Conservation (phyloP, 2,888 invertebrate genomes). For the Eremobia ochroleuca region DNA sequence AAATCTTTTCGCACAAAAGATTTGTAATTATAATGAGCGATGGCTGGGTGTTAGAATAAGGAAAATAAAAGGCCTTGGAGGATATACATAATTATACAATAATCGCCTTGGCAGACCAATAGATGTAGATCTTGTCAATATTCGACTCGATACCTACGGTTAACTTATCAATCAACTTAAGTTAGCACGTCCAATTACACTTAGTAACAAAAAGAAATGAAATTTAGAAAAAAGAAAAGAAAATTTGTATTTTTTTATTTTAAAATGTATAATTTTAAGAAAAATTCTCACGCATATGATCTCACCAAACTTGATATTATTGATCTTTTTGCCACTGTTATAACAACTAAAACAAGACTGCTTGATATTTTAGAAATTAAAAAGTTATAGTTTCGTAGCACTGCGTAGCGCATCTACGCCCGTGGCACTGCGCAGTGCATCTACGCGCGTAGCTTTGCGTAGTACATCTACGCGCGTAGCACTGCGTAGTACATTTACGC, state of each 20-base stretch:
- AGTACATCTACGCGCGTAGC: neutral
- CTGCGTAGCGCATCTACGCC: neutral
- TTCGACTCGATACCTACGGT: neutral
- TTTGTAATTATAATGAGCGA: slow-evolving; percentile 21
- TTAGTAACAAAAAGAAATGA: neutral
- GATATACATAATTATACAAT: neutral
- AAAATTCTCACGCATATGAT: neutral
- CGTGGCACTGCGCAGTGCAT: neutral
- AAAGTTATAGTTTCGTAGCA: neutral
- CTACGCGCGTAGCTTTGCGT: neutral
- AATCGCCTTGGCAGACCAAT: neutral
- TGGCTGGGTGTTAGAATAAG: neutral
- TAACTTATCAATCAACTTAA: neutral
- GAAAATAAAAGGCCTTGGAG: slow-evolving; percentile 7
- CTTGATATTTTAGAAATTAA: neutral
- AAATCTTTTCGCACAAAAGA: slow-evolving; percentile 1
- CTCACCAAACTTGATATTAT: neutral
- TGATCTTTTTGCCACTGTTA: neutral
- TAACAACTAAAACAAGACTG: neutral
- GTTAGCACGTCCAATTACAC: neutral
- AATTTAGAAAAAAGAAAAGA: too few species aligned
- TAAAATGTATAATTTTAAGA: too few species aligned
- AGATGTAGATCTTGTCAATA: neutral
- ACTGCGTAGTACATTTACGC: neutral
- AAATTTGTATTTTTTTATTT: too few species aligned